Evolutionary conservation across 2,888 invertebrate genomes (phyloP).

Genomic region (Aphodius sticticus): DNA sequence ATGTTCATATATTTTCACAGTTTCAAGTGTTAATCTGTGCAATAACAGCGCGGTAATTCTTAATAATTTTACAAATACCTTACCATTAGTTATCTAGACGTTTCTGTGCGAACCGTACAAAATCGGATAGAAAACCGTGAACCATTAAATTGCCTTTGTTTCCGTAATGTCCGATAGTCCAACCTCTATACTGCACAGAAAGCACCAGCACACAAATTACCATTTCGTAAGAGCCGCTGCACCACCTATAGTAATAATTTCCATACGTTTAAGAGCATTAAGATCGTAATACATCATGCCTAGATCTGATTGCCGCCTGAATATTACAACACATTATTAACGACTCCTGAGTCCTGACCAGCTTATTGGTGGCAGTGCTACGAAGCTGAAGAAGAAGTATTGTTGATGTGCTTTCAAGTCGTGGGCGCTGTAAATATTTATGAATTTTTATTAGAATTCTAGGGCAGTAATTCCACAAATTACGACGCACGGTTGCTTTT

Average conservation of each 20-base stretch:
- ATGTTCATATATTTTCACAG: too few species aligned
- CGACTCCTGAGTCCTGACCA: background rate
- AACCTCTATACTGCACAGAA: background rate
- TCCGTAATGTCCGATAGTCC: background rate
- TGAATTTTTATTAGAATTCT: too few species aligned
- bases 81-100: background rate
- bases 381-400: background rate
- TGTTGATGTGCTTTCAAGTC: background rate
- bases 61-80: background rate
- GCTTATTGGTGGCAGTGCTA: background rate
- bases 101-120: background rate
- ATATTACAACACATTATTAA: slow-evolving; percentile 4
- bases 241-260: slow-evolving; percentile 4
- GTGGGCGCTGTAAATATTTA: too few species aligned
- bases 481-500: too few species aligned
- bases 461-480: too few species aligned
- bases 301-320: slow-evolving; percentile 4
- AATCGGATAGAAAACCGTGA: background rate
- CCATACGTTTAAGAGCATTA: slow-evolving; percentile 4
- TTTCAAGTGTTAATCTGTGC: background rate
- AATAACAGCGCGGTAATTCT: background rate
- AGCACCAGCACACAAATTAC: background rate
- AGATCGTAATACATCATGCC: slow-evolving; percentile 4
- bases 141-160: background rate
- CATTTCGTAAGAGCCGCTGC: background rate